Evolutionary conservation across 2,888 invertebrate species (phyloP), one percentile per base, ranked within the genome.

Genomic region (Agriotes lineatus): DNA sequence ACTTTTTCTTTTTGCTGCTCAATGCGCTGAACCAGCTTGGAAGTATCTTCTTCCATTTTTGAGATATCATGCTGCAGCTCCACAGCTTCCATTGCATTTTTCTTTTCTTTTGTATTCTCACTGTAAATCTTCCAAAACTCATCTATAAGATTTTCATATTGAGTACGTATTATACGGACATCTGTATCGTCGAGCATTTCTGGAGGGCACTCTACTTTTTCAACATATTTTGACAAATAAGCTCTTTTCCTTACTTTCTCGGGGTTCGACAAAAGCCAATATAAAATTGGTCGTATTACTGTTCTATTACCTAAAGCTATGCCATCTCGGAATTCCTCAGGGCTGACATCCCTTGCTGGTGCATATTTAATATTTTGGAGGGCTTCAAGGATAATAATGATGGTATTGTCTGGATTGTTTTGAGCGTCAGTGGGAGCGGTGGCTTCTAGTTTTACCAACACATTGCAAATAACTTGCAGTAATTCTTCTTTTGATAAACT

Each of bases 51-150:
- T 72, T 94, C 94, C 93, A 96, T 95, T 71, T 93, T 91, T 75
- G 91, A 90, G 58, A 96, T 90, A 81, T 96, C 96, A 74, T 91
- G 90, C 75, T 94, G 90, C 67, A 96, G 89, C 85, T 96, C 96
- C 1, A 90, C 87, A n/a, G 92, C 90, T 79, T 91, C 90, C 22
- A 88, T 88, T 56, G 87, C 82, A 77, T 88, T 86, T 66, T 74
- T 78, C 54, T 73, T 72, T 44, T 74, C 77, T 37, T 67, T 85
- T 5, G 62, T 67, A 60, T 76, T 75, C 45, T 75, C 75, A 35
- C 74, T 72, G 35, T 77, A 77, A 22, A 54, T 60, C 2, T 57
- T 57, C 76, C 76, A 77, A 84, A 96, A 96, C 77, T 93, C 91
- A 61, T 93, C 91, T 73, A 95, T 93, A 52, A 93, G 84, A 71